phyloP scores from a whole-genome alignment of 2,888 invertebrate genomes.

The Lithodes maja region DNA sequence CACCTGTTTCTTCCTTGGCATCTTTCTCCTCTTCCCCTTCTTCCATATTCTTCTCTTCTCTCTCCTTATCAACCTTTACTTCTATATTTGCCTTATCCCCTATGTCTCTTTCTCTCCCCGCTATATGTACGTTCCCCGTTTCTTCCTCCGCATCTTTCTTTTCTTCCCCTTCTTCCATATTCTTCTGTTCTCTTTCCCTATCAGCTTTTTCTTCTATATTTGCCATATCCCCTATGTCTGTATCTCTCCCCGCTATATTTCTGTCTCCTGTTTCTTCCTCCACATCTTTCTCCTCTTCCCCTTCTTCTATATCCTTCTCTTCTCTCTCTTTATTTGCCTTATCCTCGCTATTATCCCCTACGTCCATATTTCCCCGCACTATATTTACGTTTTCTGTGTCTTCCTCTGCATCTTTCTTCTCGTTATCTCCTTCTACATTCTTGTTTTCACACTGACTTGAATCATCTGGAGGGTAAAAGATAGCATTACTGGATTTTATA shows the following conservation, averaged over 20 bases:
- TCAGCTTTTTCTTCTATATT: background rate
- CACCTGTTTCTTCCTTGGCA: background rate
- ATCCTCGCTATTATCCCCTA: background rate
- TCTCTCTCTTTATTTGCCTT: background rate
- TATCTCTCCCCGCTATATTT: background rate
- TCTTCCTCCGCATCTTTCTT: background rate
- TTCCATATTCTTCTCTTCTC: background rate
- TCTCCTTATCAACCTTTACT: background rate
- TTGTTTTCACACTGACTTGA: background rate
- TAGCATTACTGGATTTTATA: background rate
- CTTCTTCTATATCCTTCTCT: background rate
- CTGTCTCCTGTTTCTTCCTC: background rate
- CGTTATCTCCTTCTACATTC: background rate
- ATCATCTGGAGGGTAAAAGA: background rate
- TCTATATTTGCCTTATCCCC: background rate
- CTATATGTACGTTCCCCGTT: background rate
- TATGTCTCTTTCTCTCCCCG: background rate
- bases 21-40: background rate
- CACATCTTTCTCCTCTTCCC: background rate
- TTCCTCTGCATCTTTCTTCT: background rate
- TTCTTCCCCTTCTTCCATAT: background rate
- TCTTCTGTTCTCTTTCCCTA: background rate
- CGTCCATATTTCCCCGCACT: too few relatives aligned
- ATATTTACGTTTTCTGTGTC: background rate
- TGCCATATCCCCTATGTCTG: background rate